These are phyloP conservation scores for Temnopleurus reevesii DNA, from an alignment of 53 echinoderm and acorn worm genomes.

Conservation along the genomic window DNA sequence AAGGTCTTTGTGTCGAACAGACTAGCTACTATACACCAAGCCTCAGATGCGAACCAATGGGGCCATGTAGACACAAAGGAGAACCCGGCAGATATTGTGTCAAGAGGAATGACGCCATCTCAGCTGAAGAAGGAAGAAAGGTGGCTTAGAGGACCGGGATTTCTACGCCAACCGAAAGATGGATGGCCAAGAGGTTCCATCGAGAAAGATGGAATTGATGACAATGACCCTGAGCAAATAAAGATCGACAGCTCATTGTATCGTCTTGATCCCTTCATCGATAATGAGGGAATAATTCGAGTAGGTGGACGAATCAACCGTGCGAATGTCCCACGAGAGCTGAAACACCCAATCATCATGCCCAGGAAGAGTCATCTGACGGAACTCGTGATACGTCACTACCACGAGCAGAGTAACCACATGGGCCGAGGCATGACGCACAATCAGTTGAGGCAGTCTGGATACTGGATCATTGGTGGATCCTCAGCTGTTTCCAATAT, in stretches of 20 bases:
- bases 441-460: constrained; percentile 58
- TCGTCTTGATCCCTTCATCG: constrained; percentile 66
- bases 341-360: constrained; percentile 64
- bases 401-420: constrained; percentile 55
- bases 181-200: constrained; percentile 34
- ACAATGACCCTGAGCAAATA: constrained; percentile 40
- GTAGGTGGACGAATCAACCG: constrained; percentile 50
- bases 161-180: constrained; percentile 1
- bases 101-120: constrained; percentile 37
- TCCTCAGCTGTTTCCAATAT: constrained; percentile 51
- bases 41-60: constrained; percentile 41
- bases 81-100: constrained; percentile 66
- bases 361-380: constrained; percentile 55
- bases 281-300: constrained; percentile 53
- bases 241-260: constrained; percentile 16
- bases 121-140: background rate
- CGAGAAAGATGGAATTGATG: background rate
- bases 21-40: constrained; percentile 52
- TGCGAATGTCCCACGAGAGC: constrained; percentile 36
- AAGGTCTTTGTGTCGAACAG: constrained; percentile 67
- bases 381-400: constrained; percentile 58
- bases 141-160: constrained; percentile 58
- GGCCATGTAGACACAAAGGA: constrained; percentile 47
- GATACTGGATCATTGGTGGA: constrained; percentile 68
- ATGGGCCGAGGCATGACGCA: constrained; percentile 58